A percentile compares a stretch with the other conserved stretches of the same genome.
These are phyloP conservation scores for Cyclophora punctaria DNA, from an alignment of 2,888 invertebrate genomes.

Conservation along the genomic window DNA sequence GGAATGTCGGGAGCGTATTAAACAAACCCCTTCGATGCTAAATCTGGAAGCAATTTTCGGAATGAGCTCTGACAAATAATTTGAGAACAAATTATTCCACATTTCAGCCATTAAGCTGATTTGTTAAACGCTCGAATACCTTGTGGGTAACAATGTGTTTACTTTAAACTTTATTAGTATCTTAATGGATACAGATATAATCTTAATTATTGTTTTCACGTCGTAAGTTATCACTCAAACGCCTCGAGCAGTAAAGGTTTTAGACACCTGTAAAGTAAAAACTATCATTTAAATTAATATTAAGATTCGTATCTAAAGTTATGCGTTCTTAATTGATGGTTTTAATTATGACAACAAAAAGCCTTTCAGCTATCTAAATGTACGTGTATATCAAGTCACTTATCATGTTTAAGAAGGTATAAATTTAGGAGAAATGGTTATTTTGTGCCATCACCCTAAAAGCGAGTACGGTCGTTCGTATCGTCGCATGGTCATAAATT, in stretches of 20 bases:
- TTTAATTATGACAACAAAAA: slow-evolving; percentile 13
- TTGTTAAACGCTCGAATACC: slow-evolving; percentile 38
- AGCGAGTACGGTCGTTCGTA: slow-evolving; percentile 39
- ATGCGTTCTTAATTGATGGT: slow-evolving; percentile 8
- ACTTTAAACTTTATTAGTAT: slow-evolving; percentile 8
- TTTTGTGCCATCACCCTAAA: slow-evolving; percentile 60
- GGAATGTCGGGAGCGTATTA: slow-evolving; percentile 38
- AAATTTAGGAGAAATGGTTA: slow-evolving; percentile 60
- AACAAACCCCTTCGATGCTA: slow-evolving; percentile 59
- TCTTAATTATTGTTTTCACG: neutral
- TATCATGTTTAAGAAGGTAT: slow-evolving; percentile 24
- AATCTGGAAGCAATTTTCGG: slow-evolving; percentile 68
- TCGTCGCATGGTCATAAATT: slow-evolving; percentile 66
- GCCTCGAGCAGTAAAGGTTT: slow-evolving; percentile 17
- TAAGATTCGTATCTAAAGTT: slow-evolving; percentile 24
- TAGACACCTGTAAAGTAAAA: slow-evolving; percentile 19
- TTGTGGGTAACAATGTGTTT: slow-evolving; percentile 8
- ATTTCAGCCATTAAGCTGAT: slow-evolving; percentile 48
- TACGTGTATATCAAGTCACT: slow-evolving; percentile 17
- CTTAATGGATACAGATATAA: neutral
- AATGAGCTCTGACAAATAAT: slow-evolving; percentile 68
- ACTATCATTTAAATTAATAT: slow-evolving; percentile 33
- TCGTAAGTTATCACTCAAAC: slow-evolving; percentile 13
- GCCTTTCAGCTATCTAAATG: slow-evolving; percentile 18
- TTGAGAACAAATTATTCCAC: slow-evolving; percentile 59